These are phyloP conservation scores for Porites lobata DNA, from an alignment of 92 coral and sea anemone species.

Conservation along the genomic window DNA sequence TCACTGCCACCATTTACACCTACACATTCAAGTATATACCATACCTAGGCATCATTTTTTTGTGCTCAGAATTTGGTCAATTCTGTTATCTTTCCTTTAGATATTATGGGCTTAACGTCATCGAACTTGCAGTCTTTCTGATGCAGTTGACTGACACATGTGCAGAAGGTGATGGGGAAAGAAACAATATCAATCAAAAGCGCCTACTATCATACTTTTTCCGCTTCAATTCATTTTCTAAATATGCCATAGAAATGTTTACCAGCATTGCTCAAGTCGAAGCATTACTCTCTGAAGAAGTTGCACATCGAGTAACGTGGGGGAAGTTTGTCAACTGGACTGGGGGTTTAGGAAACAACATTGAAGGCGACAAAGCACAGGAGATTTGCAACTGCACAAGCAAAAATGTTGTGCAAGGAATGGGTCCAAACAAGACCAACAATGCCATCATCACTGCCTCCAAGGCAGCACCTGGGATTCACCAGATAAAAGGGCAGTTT, in stretches of 20 bases:
- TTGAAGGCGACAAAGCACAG: neutral
- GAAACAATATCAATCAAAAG: slow-evolving; percentile 58
- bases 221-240: slow-evolving; percentile 31
- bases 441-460: slow-evolving; percentile 19
- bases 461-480: slow-evolving; percentile 7
- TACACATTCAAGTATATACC: no score
- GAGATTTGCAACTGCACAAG: slow-evolving; percentile 17
- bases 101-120: slow-evolving; percentile 52
- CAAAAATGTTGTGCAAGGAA: slow-evolving; percentile 22
- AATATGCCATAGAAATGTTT: slow-evolving; percentile 67
- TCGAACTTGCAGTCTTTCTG: slow-evolving; percentile 62
- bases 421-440: neutral
- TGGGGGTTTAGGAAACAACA: neutral
- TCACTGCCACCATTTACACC: no score
- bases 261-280: slow-evolving; percentile 50
- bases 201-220: slow-evolving; percentile 57
- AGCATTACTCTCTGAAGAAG: slow-evolving; percentile 11
- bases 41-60: no score
- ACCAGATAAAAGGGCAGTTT: neutral
- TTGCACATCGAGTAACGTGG: neutral
- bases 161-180: slow-evolving; percentile 68
- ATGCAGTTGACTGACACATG: slow-evolving; percentile 44
- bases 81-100: slow-evolving; percentile 8
- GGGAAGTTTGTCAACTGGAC: slow-evolving; percentile 1
- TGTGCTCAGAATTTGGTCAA: no score